Evolutionary conservation across 2,888 invertebrate species (phyloP).

Genomic region (Byasa hedistus): DNA sequence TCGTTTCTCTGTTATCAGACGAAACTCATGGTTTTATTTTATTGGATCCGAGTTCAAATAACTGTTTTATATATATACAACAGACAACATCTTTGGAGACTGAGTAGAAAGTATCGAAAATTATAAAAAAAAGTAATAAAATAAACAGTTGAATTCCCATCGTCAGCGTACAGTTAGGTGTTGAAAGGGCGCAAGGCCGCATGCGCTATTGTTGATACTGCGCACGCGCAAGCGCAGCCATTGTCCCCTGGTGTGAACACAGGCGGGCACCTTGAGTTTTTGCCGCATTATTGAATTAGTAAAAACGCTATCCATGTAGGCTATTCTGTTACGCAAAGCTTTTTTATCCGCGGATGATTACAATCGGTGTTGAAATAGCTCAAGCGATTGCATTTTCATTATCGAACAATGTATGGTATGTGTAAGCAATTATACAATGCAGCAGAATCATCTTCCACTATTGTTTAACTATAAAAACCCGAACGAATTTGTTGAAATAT

Average conservation of each 20-base stretch:
- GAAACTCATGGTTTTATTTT: too few relatives aligned
- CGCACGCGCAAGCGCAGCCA: constrained; percentile 48
- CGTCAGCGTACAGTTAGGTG: constrained; percentile 12
- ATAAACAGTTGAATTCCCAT: neutral
- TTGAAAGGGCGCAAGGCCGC: constrained; percentile 63
- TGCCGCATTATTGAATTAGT: constrained; percentile 33
- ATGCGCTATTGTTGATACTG: constrained; percentile 36
- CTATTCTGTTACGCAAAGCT: constrained; percentile 15
- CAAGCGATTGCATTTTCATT: constrained; percentile 2
- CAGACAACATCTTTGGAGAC: too few relatives aligned
- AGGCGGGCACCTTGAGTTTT: constrained; percentile 36
- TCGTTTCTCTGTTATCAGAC: too few relatives aligned
- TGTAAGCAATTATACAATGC: neutral
- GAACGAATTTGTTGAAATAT: too few relatives aligned
- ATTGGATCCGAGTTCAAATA: too few relatives aligned
- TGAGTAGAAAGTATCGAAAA: too few relatives aligned
- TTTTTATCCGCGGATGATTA: constrained; percentile 11
- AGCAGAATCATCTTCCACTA: neutral
- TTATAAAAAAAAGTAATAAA: neutral
- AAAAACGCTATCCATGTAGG: constrained; percentile 27
- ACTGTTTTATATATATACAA: too few relatives aligned
- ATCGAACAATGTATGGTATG: neutral
- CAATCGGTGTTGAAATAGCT: constrained; percentile 14
- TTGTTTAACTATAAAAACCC: too few relatives aligned
- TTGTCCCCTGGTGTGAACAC: constrained; percentile 38